Percentiles rank a stretch among this genome's conserved stretches.
These are phyloP conservation scores for Neosalanx taihuensis DNA, from an alignment of 2,797 vertebrate genomes.

Conservation along the genomic window DNA sequence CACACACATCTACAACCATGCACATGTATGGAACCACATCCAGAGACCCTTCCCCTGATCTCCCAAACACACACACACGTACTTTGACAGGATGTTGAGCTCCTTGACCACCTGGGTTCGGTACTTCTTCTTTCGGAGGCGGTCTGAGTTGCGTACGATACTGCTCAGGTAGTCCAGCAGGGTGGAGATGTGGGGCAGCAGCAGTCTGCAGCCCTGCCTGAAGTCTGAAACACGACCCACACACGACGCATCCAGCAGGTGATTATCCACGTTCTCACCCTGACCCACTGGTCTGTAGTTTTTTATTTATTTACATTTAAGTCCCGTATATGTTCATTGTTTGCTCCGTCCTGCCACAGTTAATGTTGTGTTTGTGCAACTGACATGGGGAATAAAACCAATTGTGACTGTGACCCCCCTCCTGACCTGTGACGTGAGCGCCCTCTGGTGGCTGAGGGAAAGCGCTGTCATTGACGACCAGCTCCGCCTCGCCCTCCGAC, in stretches of 20 bases:
- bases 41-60: too few species aligned
- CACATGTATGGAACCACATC: background rate
- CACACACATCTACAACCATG: too few species aligned
- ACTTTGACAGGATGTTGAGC: constrained; percentile 97
- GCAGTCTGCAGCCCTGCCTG: constrained; percentile 78
- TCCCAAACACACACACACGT: constrained; percentile 50
- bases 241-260: background rate
- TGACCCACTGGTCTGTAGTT: too few species aligned
- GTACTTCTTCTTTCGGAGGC: constrained; percentile 89
- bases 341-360: too few species aligned
- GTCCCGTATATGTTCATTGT: too few species aligned
- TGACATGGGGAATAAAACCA: too few species aligned
- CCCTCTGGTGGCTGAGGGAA: constrained; percentile 60
- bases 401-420: background rate
- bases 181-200: constrained; percentile 86
- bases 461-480: constrained; percentile 71
- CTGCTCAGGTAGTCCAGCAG: constrained; percentile 86
- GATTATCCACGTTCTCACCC: too few species aligned
- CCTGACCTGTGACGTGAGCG: constrained; percentile 67
- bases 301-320: too few species aligned
- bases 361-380: too few species aligned
- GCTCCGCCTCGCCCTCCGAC: constrained; percentile 63
- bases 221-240: constrained; percentile 63
- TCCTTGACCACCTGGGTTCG: constrained; percentile 88
- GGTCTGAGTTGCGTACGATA: constrained; percentile 79